Percentiles rank a stretch among this genome's conserved stretches.
phyloP scores from a whole-genome alignment of 2,888 invertebrate species.

The Apotomis betuletana region DNA sequence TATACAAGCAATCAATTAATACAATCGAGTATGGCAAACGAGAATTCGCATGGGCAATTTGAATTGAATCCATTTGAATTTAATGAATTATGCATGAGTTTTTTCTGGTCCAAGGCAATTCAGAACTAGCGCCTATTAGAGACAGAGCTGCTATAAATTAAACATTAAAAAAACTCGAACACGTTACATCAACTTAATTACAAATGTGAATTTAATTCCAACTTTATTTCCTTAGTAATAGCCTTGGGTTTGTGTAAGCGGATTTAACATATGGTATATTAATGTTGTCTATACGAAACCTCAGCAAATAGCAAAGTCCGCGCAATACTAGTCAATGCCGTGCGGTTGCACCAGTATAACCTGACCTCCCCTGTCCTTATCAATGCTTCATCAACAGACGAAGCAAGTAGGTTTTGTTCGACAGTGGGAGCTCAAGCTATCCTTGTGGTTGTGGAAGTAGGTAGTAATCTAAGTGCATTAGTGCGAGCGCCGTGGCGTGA shows the following conservation, averaged over 20 bases:
- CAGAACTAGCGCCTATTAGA: constrained; percentile 39
- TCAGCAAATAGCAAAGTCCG: constrained; percentile 69
- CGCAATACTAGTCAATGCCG: constrained; percentile 68
- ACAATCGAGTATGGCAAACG: constrained; percentile 5
- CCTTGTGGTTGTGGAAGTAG: constrained; percentile 63
- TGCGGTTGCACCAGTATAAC: constrained; percentile 50
- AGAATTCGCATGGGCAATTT: constrained; percentile 18
- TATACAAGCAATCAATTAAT: neutral
- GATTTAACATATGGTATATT: constrained; percentile 39
- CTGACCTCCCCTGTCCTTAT: constrained; percentile 51
- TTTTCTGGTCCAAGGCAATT: constrained; percentile 40
- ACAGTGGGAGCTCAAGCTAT: constrained; percentile 52
- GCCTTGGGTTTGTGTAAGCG: constrained; percentile 53
- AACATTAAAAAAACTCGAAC: constrained; percentile 30
- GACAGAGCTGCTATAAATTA: constrained; percentile 31
- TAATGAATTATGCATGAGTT: constrained; percentile 29
- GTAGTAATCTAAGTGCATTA: constrained; percentile 80
- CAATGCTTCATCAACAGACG: neutral
- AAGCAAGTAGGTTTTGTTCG: constrained; percentile 40
- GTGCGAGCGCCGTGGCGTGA: constrained; percentile 77
- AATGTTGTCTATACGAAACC: constrained; percentile 56
- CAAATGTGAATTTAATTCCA: neutral
- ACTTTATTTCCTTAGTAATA: constrained; percentile 13
- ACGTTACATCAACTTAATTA: constrained; percentile 23
- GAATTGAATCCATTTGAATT: constrained; percentile 26